phyloP scores from a whole-genome alignment of 2,888 invertebrate species.

The Nematopogon swammerdamellus region DNA sequence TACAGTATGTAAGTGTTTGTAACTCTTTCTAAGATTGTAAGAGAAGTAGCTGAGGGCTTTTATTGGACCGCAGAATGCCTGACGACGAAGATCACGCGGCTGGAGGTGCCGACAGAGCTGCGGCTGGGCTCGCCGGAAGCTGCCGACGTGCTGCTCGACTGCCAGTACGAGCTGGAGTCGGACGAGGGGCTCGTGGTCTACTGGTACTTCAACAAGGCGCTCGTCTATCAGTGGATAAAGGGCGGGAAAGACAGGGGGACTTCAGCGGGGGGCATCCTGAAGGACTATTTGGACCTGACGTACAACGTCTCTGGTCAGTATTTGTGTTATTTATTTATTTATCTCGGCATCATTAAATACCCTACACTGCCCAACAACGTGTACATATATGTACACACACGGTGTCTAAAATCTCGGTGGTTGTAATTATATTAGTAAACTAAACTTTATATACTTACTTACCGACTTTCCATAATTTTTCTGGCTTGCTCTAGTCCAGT shows the following conservation, averaged over 20 bases:
- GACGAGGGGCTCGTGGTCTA: conserved; percentile 11
- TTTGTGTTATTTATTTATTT: too few species aligned
- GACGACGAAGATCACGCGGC: conserved; percentile 9
- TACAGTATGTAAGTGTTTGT: neutral
- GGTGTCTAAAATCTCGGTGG: too few species aligned
- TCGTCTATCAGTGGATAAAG: conserved; percentile 12
- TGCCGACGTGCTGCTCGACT: conserved; percentile 7
- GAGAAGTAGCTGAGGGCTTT: neutral
- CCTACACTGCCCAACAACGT: too few species aligned
- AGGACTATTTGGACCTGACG: conserved; percentile 10
- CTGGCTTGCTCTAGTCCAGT: too few species aligned
- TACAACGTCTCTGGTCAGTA: conserved; percentile 12
- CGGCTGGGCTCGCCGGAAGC: conserved; percentile 10
- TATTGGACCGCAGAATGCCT: conserved; percentile 5
- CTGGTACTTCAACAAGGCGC: conserved; percentile 12
- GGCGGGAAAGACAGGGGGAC: conserved; percentile 6
- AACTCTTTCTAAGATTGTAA: neutral
- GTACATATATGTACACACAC: too few species aligned
- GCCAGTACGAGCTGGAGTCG: conserved; percentile 11
- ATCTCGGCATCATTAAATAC: too few species aligned
- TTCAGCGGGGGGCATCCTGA: conserved; percentile 10
- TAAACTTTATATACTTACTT: too few species aligned
- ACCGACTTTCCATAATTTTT: too few species aligned
- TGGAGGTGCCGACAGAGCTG: conserved; percentile 11
- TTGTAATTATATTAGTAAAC: too few species aligned